These are phyloP conservation scores for Tarsius wallacei DNA, from an alignment of 2,797 vertebrate genomes.

Conservation along the genomic window DNA sequence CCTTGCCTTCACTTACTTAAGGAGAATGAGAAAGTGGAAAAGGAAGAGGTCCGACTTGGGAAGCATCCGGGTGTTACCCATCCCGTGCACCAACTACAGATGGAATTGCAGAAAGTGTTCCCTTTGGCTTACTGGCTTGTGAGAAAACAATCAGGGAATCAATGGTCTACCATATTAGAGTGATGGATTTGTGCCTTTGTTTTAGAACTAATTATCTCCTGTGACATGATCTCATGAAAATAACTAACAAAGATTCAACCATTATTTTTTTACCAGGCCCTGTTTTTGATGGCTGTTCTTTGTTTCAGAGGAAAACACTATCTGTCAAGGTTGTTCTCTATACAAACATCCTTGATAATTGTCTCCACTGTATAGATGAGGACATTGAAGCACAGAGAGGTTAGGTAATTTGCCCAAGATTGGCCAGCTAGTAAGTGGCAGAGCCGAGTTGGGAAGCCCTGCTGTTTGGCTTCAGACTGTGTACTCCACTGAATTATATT, in stretches of 20 bases:
- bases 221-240: not conserved
- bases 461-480: not conserved
- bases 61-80: not conserved
- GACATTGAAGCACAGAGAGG: not conserved
- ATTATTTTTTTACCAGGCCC: not conserved
- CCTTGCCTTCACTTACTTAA: not conserved
- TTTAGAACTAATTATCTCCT: not conserved
- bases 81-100: not conserved
- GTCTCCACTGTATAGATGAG: not conserved
- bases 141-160: not conserved
- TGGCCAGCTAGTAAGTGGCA: not conserved
- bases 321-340: constrained; percentile 39
- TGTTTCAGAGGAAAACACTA: not conserved
- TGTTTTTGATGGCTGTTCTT: not conserved
- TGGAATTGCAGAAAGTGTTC: not conserved
- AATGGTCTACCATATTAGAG: not conserved
- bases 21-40: constrained; percentile 14
- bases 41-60: not conserved
- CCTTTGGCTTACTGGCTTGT: not conserved
- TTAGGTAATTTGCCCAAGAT: not conserved
- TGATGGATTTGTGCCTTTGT: not conserved
- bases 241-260: not conserved
- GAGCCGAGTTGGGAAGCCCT: not conserved
- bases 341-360: not conserved
- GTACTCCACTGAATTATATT: not conserved